Evolutionary conservation across 1,140 invertebrate genomes (phyloP).

Genomic region (Diuraphis noxia): DNA sequence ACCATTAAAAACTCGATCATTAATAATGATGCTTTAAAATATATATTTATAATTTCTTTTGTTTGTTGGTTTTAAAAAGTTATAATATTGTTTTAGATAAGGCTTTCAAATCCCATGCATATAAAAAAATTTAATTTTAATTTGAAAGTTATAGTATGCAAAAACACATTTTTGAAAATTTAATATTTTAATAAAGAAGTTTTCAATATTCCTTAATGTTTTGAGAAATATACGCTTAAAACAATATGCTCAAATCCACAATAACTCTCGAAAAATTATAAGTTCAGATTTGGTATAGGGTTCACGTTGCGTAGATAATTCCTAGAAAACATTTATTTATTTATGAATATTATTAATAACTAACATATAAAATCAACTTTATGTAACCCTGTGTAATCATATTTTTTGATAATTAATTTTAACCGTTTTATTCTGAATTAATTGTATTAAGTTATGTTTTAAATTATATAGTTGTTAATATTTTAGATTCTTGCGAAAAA

Average conservation of each 20-base stretch:
- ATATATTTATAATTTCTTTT: background rate
- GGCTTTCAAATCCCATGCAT: background rate
- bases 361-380: background rate
- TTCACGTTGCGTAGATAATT: too few relatives aligned
- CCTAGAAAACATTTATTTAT: too few relatives aligned
- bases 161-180: background rate
- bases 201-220: too few relatives aligned
- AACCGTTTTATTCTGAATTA: background rate
- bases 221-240: too few relatives aligned
- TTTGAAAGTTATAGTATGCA: background rate
- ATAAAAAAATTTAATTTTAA: background rate
- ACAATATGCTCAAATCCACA: too few relatives aligned
- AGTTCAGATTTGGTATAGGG: too few relatives aligned
- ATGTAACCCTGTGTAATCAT: too few relatives aligned
- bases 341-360: background rate
- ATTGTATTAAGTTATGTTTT: background rate
- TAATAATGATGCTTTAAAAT: background rate
- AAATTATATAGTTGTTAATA: too few relatives aligned
- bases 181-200: background rate
- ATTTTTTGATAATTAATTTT: background rate
- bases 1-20: background rate
- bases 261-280: too few relatives aligned
- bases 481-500: too few relatives aligned
- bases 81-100: background rate
- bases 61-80: background rate